A percentile compares a stretch with the other conserved stretches of the same genome.
Conservation (phyloP, 2,888 invertebrate species). For the Octonoba sinensis region DNA sequence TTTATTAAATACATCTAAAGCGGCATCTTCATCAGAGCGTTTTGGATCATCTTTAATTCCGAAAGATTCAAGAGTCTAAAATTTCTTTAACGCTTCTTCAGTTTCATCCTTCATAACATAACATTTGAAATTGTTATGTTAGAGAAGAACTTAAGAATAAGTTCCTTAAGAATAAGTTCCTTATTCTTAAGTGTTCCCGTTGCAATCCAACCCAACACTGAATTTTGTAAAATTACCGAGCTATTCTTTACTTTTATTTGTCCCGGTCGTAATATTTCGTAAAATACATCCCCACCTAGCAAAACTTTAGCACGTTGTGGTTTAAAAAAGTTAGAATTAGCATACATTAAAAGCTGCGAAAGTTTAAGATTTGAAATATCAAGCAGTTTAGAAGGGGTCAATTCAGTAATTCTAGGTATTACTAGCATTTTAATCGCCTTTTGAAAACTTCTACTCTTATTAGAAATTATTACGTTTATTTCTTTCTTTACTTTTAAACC, state of each 20-base stretch:
- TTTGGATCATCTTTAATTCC: too few species aligned
- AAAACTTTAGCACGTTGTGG: not conserved
- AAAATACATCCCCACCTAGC: not conserved
- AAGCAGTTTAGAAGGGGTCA: not conserved
- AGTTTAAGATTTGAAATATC: not conserved
- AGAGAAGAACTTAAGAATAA: too few species aligned
- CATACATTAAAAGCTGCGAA: not conserved
- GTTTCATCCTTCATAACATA: not conserved
- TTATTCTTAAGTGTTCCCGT: too few species aligned
- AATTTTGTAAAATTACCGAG: too few species aligned
- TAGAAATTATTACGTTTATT: too few species aligned
- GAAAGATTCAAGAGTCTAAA: not conserved
- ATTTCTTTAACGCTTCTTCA: not conserved
- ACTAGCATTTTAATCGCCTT: not conserved
- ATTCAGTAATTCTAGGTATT: not conserved
- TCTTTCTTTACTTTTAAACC: too few species aligned
- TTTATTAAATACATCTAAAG: too few species aligned
- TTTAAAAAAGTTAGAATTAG: not conserved
- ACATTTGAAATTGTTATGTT: too few species aligned
- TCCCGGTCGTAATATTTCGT: not conserved
- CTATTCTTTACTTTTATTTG: conserved; percentile 11
- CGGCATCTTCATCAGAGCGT: too few species aligned
- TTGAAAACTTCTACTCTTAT: too few species aligned
- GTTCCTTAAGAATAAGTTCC: too few species aligned
- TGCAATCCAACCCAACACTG: too few species aligned